Conservation (phyloP, 1,140 invertebrate species). For the Hormaphis cornu region DNA sequence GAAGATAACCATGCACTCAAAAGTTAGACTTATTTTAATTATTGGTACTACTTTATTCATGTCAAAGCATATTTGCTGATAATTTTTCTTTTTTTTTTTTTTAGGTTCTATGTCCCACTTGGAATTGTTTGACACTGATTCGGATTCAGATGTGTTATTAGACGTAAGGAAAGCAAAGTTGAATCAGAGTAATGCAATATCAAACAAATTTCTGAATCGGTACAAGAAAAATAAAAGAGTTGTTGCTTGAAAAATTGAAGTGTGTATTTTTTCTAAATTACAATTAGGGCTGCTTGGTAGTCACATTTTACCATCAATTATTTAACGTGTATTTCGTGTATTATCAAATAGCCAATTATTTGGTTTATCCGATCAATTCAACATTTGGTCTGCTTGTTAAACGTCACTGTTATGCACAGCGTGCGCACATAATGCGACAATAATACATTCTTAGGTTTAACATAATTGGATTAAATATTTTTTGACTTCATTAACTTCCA, state of each 20-base stretch:
- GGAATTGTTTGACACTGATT: slow-evolving; percentile 18
- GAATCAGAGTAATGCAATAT: slow-evolving; percentile 5
- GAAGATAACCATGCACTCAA: slow-evolving; percentile 15
- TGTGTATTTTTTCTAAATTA: no score
- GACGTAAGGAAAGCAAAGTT: slow-evolving; percentile 21
- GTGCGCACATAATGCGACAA: no score
- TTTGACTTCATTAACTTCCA: no score
- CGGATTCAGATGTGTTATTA: slow-evolving; percentile 17
- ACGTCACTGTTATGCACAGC: no score
- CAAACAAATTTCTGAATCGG: slow-evolving; percentile 9
- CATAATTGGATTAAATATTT: no score
- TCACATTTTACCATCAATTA: no score
- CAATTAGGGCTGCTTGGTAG: no score
- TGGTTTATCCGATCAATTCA: no score
- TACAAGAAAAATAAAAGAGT: slow-evolving; percentile 23
- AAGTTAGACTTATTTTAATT: not conserved
- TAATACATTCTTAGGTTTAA: no score
- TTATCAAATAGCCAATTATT: no score
- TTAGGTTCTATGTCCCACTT: slow-evolving; percentile 21
- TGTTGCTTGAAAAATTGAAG: not conserved
- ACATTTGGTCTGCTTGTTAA: no score
- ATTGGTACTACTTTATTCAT: not conserved
- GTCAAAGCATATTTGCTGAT: not conserved
- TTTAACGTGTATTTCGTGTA: no score
- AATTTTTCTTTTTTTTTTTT: not conserved